Conservation (phyloP, 2,888 invertebrate species). For the Timema podura region DNA sequence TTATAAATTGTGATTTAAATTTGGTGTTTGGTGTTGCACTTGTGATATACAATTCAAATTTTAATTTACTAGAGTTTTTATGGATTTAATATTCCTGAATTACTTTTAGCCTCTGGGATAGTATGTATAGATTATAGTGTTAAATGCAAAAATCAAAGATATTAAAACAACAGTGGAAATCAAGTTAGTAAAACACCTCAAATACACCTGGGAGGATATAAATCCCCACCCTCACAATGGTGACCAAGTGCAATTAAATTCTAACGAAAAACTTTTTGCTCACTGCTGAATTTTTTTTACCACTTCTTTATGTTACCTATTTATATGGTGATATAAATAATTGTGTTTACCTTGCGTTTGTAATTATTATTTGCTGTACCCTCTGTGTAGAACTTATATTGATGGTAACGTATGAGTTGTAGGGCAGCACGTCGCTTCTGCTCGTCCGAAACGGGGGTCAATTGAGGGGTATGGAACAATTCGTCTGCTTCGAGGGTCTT, state of each 20-base stretch:
- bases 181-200: not conserved
- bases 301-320: no score
- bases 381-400: constrained; percentile 60
- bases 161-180: constrained; percentile 19
- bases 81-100: no score
- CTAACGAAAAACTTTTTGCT: no score
- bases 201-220: not conserved
- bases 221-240: not conserved
- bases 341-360: constrained; percentile 53
- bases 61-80: no score
- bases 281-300: no score
- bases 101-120: no score
- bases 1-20: no score
- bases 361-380: constrained; percentile 60
- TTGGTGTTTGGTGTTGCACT: no score
- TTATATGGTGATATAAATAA: not conserved
- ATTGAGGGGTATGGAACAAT: constrained; percentile 62
- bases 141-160: no score
- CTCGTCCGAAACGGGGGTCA: constrained; percentile 64
- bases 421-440: constrained; percentile 66
- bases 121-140: no score
- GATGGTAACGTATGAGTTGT: constrained; percentile 62
- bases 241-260: no score
- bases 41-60: no score
- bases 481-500: constrained; percentile 73